Conservation (phyloP, 1,140 invertebrate species). For the Phortica variegata region DNA sequence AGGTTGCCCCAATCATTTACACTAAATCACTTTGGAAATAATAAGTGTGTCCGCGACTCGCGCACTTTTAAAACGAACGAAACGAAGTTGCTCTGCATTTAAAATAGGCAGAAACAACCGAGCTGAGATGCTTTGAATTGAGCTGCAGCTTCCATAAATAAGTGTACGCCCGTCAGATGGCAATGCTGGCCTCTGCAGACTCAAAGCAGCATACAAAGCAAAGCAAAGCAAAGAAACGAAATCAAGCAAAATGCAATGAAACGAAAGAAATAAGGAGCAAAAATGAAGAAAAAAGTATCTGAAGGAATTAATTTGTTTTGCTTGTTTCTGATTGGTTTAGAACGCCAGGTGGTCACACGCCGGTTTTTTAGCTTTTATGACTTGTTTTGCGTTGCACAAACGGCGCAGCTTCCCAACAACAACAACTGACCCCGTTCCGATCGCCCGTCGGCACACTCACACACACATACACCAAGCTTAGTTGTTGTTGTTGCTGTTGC, state of each 20-base stretch:
- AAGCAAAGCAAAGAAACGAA: too few relatives aligned
- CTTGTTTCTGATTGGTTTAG: conserved; percentile 37
- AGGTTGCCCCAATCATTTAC: too few relatives aligned
- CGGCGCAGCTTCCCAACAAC: conserved; percentile 20
- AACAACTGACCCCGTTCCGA: neutral
- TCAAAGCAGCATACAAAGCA: too few relatives aligned
- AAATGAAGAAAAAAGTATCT: conserved; percentile 25
- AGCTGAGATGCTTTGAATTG: too few relatives aligned
- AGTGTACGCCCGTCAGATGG: too few relatives aligned
- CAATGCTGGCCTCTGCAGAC: too few relatives aligned
- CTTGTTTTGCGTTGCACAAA: conserved; percentile 29
- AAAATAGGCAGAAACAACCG: too few relatives aligned
- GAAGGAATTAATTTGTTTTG: conserved; percentile 36
- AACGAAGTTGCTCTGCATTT: too few relatives aligned
- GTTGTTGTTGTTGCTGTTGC: conserved; percentile 16
- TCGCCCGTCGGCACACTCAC: neutral
- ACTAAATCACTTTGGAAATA: too few relatives aligned
- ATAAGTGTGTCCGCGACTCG: too few relatives aligned
- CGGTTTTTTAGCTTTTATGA: conserved; percentile 28
- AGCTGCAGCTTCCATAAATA: too few relatives aligned
- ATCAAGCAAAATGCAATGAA: conserved; percentile 53
- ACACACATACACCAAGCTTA: conserved; percentile 44
- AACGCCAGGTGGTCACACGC: conserved; percentile 45
- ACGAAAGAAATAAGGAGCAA: conserved; percentile 15
- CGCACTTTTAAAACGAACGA: too few relatives aligned